Conservation (phyloP, 1,140 invertebrate genomes). For the Fopius arisanus region DNA sequence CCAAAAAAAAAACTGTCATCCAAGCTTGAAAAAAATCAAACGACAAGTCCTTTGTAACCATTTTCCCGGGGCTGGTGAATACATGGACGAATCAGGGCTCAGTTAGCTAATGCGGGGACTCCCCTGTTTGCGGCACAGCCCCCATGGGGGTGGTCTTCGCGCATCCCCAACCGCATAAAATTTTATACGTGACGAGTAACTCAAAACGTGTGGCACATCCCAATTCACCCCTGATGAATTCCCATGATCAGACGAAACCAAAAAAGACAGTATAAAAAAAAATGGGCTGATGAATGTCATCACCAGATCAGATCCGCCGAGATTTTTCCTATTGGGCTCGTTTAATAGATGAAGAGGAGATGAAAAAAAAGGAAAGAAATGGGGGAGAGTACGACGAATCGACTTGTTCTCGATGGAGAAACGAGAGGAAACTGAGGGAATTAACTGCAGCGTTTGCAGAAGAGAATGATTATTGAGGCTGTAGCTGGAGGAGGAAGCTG, state of each 20-base stretch:
- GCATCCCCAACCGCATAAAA: neutral
- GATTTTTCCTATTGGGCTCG: neutral
- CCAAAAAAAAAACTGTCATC: neutral
- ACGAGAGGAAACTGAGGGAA: slow-evolving; percentile 28
- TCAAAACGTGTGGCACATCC: slow-evolving; percentile 3
- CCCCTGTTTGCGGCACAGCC: slow-evolving; percentile 43
- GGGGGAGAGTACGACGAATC: too few relatives aligned
- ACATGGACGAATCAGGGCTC: slow-evolving; percentile 52
- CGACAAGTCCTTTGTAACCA: slow-evolving; percentile 27
- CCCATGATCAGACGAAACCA: neutral
- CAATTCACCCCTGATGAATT: neutral
- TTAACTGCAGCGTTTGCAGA: slow-evolving; percentile 53
- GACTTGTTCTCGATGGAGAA: slow-evolving; percentile 9
- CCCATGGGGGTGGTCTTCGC: slow-evolving; percentile 45
- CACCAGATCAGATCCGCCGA: neutral
- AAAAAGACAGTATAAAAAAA: neutral
- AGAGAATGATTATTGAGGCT: slow-evolving; percentile 44
- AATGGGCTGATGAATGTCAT: neutral
- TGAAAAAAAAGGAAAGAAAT: slow-evolving; percentile 11
- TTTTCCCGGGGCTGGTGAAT: slow-evolving; percentile 46
- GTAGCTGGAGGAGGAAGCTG: neutral
- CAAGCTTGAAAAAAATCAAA: too few relatives aligned
- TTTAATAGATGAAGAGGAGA: neutral
- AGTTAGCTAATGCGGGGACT: slow-evolving; percentile 53
- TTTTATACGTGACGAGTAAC: neutral